A percentile compares a stretch with the other conserved stretches of the same genome.
Evolutionary conservation across 2,888 invertebrate genomes (phyloP).

Genomic region (Exocentrus adspersus): DNA sequence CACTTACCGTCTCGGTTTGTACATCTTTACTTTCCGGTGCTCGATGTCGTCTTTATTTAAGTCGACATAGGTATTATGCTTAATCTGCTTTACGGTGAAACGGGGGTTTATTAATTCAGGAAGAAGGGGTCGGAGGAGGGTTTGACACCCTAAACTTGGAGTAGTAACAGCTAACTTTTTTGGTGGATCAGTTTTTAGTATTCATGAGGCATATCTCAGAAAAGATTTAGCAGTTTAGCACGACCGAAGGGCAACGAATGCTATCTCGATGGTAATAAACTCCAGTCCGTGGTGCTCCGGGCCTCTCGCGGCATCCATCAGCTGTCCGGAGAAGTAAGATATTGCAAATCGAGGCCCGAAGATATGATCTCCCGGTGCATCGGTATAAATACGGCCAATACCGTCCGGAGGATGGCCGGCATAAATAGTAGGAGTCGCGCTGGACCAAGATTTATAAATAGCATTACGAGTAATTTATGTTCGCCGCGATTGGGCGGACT

Average conservation of each 20-base stretch:
- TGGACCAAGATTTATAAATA: conserved; percentile 61
- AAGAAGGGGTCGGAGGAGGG: background rate
- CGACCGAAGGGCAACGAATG: conserved; percentile 25
- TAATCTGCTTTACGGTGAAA: background rate
- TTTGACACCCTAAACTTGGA: too few species aligned
- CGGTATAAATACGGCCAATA: conserved; percentile 50
- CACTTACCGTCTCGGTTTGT: conserved; percentile 1
- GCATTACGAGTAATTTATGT: conserved; percentile 64
- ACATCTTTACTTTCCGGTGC: background rate
- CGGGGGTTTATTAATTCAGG: background rate
- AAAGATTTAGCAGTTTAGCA: conserved; percentile 30
- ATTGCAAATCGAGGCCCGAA: conserved; percentile 52
- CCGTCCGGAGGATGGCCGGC: conserved; percentile 48
- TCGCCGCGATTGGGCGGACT: conserved; percentile 64
- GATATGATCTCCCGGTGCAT: conserved; percentile 53
- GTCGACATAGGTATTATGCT: background rate
- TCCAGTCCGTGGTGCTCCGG: background rate
- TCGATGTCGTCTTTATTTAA: conserved; percentile 1
- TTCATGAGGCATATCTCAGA: conserved; percentile 16
- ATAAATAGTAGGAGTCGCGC: conserved; percentile 52
- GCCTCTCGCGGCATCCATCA: conserved; percentile 48
- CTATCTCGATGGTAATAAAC: conserved; percentile 28
- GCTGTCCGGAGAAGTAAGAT: conserved; percentile 51
- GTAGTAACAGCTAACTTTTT: too few species aligned
- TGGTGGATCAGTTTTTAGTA: background rate